phyloP scores from a whole-genome alignment of 2,797 vertebrate genomes.

The Atherinosoma microstoma region DNA sequence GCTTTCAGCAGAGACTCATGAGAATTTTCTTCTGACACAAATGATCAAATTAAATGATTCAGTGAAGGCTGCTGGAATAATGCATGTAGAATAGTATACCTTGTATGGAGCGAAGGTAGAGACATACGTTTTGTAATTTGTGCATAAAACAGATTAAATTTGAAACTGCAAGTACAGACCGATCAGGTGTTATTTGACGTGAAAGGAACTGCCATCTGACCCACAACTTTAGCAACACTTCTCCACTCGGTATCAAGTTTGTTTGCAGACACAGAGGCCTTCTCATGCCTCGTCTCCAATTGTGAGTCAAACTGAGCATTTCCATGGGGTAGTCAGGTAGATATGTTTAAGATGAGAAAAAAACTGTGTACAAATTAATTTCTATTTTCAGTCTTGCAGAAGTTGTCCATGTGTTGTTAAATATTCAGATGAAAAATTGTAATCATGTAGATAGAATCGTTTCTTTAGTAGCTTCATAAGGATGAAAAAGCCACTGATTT shows the following conservation, averaged over 20 bases:
- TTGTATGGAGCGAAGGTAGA: neutral
- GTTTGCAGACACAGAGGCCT: too few relatives aligned
- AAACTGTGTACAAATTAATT: neutral
- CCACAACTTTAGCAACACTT: too few relatives aligned
- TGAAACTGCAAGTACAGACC: too few relatives aligned
- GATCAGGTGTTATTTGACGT: neutral
- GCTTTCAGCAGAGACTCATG: constrained; percentile 33
- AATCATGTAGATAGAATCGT: neutral
- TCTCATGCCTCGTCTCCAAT: too few relatives aligned
- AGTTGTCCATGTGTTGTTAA: neutral
- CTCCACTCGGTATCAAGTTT: neutral
- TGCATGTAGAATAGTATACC: neutral
- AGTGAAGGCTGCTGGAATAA: neutral
- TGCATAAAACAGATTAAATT: neutral
- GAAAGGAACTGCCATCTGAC: neutral
- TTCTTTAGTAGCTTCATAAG: neutral
- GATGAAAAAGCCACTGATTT: too few relatives aligned
- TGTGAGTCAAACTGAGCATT: too few relatives aligned
- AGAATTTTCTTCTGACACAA: constrained; percentile 8
- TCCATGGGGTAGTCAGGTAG: too few relatives aligned
- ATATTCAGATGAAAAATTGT: too few relatives aligned
- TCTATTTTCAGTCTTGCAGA: too few relatives aligned
- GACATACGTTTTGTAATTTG: neutral
- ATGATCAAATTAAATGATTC: constrained; percentile 1
- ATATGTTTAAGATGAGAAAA: neutral